phyloP scores from a whole-genome alignment of 2,797 vertebrate genomes.

The Mormyrops attenuatus region DNA sequence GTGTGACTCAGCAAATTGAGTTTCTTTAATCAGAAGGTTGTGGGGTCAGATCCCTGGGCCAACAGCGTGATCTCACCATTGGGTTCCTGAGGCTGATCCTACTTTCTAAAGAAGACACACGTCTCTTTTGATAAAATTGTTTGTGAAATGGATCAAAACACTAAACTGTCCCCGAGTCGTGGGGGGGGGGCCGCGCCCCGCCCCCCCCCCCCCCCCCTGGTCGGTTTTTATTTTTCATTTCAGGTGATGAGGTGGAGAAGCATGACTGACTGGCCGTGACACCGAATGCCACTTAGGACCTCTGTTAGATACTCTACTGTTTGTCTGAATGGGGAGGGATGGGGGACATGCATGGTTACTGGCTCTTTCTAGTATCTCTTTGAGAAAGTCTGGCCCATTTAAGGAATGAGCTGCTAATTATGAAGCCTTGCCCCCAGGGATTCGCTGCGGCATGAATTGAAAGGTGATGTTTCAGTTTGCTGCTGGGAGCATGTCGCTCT shows the following conservation, averaged over 20 bases:
- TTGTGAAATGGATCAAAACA: neutral
- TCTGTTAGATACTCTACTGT: neutral
- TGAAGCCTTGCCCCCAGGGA: neutral
- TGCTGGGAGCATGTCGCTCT: neutral
- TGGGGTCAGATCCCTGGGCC: neutral
- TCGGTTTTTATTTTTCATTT: neutral
- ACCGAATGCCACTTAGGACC: neutral
- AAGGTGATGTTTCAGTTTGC: neutral
- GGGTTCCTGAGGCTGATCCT: neutral
- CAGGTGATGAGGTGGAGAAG: neutral
- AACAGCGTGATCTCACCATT: neutral
- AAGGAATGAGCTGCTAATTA: constrained; percentile 8
- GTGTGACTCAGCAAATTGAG: neutral
- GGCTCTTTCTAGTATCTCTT: neutral
- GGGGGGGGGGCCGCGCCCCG: no score
- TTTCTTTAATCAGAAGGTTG: neutral
- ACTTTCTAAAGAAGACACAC: neutral
- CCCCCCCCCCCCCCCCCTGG: no score
- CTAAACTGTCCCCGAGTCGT: neutral
- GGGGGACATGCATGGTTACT: neutral
- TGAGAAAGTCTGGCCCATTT: constrained; percentile 8
- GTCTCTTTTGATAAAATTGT: neutral
- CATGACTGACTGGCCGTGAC: neutral
- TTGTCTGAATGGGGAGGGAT: neutral
- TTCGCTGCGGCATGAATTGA: neutral